Percentiles rank a stretch among this genome's conserved stretches.
Evolutionary conservation across 2,797 vertebrate species (phyloP).

Genomic region (Pogoniulus pusillus): DNA sequence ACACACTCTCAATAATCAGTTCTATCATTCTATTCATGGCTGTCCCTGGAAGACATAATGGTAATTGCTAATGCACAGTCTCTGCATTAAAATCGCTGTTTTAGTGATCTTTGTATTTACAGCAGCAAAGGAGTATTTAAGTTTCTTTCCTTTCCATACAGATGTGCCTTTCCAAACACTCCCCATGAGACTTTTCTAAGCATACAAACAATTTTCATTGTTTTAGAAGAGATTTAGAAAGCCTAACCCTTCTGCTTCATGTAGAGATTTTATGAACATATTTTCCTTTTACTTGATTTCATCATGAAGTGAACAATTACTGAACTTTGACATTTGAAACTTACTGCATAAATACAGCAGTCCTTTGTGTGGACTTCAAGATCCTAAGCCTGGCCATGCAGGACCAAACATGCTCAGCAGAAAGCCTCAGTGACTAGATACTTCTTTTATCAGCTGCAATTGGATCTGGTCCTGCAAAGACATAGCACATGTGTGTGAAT

Average conservation of each 20-base stretch:
- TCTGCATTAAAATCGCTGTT: constrained; percentile 11
- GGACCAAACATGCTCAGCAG: not conserved
- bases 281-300: not conserved
- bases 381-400: not conserved
- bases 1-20: not conserved
- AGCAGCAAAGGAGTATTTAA: not conserved
- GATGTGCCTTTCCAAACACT: not conserved
- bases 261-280: not conserved
- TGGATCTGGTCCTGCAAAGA: not conserved
- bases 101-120: not conserved
- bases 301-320: not conserved
- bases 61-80: not conserved
- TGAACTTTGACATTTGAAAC: not conserved
- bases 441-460: not conserved
- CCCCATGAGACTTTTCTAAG: not conserved
- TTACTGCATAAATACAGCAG: constrained; percentile 10
- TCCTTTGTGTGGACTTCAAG: not conserved
- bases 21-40: not conserved
- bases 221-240: not conserved
- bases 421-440: not conserved
- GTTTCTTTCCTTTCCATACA: not conserved
- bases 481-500: not conserved
- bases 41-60: not conserved
- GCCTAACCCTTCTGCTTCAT: not conserved
- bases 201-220: not conserved